Evolutionary conservation across 2,888 invertebrate genomes (phyloP).

Genomic region (Apotomis capreana): DNA sequence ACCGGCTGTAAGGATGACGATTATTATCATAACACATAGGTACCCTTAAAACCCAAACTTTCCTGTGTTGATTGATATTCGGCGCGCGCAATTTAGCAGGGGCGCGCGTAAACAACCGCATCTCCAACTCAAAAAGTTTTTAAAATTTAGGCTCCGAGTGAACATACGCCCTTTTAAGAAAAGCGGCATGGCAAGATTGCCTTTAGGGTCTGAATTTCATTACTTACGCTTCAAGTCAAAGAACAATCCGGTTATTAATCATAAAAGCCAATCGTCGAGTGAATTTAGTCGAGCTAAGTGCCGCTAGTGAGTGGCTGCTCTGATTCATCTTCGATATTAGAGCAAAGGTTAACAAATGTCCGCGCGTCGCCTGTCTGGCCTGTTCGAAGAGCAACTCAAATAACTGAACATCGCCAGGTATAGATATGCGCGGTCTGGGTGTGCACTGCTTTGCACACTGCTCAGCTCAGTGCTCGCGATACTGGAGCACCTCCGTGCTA

Average conservation of each 20-base stretch:
- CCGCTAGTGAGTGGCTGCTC: neutral
- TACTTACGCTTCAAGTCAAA: neutral
- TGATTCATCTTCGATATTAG: neutral
- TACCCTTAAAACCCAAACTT: neutral
- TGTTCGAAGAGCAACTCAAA: neutral
- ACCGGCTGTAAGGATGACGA: neutral
- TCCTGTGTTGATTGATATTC: conserved; percentile 1
- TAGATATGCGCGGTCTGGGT: too few species aligned
- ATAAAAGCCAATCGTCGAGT: neutral
- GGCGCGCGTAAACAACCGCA: conserved; percentile 1
- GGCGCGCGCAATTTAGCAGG: neutral
- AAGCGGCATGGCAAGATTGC: neutral
- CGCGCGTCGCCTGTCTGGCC: neutral
- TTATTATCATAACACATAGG: conserved; percentile 2
- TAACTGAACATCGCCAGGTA: neutral
- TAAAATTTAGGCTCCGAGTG: neutral
- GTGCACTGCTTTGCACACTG: too few species aligned
- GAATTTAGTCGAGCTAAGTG: neutral
- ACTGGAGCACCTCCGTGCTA: too few species aligned
- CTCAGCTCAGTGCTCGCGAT: too few species aligned
- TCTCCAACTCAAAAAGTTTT: neutral
- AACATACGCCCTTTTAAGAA: neutral
- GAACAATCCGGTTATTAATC: neutral
- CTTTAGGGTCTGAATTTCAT: conserved; percentile 4
- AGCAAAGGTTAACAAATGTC: neutral